Conservation (phyloP, 2,888 invertebrate species). For the Catocala sponsa region DNA sequence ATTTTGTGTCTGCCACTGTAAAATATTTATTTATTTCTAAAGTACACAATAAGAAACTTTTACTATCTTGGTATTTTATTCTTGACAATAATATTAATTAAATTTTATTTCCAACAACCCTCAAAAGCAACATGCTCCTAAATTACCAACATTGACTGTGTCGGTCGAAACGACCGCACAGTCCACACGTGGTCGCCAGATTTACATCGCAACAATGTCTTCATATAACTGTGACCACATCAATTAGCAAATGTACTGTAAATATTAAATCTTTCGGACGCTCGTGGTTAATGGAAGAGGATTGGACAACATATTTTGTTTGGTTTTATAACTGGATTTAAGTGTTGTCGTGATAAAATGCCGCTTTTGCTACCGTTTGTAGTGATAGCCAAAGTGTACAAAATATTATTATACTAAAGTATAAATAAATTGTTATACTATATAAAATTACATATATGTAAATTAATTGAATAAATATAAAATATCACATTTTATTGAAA, state of each 20-base stretch:
- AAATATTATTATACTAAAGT: no score
- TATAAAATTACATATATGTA: no score
- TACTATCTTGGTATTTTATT: no score
- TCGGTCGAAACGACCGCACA: conserved; percentile 50
- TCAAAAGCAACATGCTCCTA: conserved; percentile 52
- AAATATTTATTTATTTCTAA: no score
- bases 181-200: conserved; percentile 72
- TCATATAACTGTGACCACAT: conserved; percentile 60
- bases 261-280: conserved; percentile 57
- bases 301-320: conserved; percentile 46
- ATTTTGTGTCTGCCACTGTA: no score
- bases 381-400: no score
- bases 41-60: no score
- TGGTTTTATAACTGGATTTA: conserved; percentile 11
- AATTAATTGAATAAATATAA: no score
- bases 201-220: conserved; percentile 63
- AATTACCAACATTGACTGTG: conserved; percentile 62
- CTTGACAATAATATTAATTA: background rate
- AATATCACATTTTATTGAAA: no score
- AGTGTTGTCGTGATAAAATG: no score
- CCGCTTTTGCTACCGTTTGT: no score
- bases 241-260: conserved; percentile 62
- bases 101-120: conserved; percentile 45
- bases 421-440: no score
- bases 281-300: conserved; percentile 20